A percentile compares a stretch with the other conserved stretches of the same genome.
These are phyloP conservation scores for Adoxophyes honmai DNA, from an alignment of 1,140 invertebrate genomes.

Conservation along the genomic window DNA sequence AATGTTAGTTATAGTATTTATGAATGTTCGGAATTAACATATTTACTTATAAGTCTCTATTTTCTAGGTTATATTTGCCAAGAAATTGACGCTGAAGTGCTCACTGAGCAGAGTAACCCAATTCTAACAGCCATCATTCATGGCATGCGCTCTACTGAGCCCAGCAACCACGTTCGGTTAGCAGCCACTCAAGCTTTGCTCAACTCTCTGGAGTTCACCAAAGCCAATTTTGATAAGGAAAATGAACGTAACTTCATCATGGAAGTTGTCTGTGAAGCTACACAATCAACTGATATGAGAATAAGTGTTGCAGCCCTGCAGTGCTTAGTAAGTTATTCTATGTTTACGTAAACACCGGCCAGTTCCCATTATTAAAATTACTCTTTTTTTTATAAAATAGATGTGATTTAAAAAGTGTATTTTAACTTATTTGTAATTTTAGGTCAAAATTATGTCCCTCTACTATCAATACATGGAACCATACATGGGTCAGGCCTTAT, in stretches of 20 bases:
- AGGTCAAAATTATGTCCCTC: slow-evolving; percentile 96
- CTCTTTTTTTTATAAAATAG: slow-evolving; percentile 1
- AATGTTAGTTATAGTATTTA: too few relatives aligned
- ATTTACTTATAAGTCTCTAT: background rate
- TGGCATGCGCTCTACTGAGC: slow-evolving; percentile 93
- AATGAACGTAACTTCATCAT: slow-evolving; percentile 99
- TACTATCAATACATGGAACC: slow-evolving; percentile 99
- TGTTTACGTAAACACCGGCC: background rate
- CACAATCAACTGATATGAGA: slow-evolving; percentile 90
- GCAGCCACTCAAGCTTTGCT: slow-evolving; percentile 97
- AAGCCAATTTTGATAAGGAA: slow-evolving; percentile 98
- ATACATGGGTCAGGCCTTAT: slow-evolving; percentile 99
- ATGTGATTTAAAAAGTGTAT: slow-evolving; percentile 8
- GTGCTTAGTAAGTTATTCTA: slow-evolving; percentile 87
- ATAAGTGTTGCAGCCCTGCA: slow-evolving; percentile 97
- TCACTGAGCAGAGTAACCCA: slow-evolving; percentile 94
- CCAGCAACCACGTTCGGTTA: slow-evolving; percentile 90
- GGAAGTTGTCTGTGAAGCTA: slow-evolving; percentile 98
- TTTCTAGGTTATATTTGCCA: slow-evolving; percentile 84
- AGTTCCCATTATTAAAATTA: too few relatives aligned
- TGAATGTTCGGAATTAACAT: too few relatives aligned
- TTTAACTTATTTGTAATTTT: slow-evolving; percentile 16
- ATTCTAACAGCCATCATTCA: slow-evolving; percentile 99
- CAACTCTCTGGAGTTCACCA: slow-evolving; percentile 99
- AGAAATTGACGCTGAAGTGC: slow-evolving; percentile 92